phyloP scores from a whole-genome alignment of 64 coral and sea anemone genomes.

The Platygyra sinensis region DNA sequence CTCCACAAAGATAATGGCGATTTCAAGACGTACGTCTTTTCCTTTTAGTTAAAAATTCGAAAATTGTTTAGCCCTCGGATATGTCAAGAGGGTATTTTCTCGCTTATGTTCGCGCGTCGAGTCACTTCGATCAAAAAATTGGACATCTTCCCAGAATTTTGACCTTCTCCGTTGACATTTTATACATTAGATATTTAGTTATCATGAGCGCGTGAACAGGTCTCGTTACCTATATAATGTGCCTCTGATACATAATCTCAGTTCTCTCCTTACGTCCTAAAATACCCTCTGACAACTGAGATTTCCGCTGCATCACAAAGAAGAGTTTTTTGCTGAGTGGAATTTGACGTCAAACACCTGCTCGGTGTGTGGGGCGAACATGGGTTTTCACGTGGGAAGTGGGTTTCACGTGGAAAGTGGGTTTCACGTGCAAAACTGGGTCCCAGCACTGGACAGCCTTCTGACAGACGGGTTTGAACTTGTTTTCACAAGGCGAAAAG shows the following conservation, averaged over 20 bases:
- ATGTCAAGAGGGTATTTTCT: not conserved
- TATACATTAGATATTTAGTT: not conserved
- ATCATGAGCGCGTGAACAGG: not conserved
- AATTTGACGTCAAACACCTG: not conserved
- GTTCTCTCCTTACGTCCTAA: not conserved
- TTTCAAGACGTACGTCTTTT: not conserved
- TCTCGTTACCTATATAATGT: not conserved
- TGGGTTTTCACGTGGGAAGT: not conserved
- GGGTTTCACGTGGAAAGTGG: not conserved
- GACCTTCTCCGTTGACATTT: not conserved
- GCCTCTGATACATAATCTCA: not conserved
- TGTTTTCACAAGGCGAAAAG: no score
- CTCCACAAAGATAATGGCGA: not conserved
- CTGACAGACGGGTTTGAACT: no score
- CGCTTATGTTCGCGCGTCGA: not conserved
- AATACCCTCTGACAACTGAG: not conserved
- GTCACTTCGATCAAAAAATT: not conserved
- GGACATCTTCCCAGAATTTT: conserved; percentile 9
- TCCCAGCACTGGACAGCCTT: no score
- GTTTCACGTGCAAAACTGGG: not conserved
- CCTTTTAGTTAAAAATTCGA: not conserved
- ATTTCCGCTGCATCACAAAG: conserved; percentile 1
- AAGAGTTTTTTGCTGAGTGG: not conserved
- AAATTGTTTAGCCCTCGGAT: not conserved
- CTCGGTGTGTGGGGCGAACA: not conserved